Conservation (phyloP, 1,140 invertebrate genomes). For the Psilanteris sp. region DNA sequence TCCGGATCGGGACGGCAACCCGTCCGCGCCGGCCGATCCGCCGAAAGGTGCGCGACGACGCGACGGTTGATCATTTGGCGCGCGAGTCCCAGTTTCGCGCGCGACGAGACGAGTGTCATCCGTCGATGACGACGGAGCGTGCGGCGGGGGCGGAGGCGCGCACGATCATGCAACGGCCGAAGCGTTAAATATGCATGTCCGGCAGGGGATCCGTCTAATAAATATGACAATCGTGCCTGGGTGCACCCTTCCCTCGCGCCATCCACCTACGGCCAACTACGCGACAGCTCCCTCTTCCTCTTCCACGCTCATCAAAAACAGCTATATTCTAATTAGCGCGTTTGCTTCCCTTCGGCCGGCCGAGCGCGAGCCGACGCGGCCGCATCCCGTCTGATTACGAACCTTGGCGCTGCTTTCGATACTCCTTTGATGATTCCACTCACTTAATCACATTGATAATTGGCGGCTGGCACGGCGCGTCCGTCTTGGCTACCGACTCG, state of each 20-base stretch:
- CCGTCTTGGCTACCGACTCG: conserved; percentile 2
- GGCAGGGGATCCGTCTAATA: conserved; percentile 77
- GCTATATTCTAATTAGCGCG: conserved; percentile 79
- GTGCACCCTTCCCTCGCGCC: conserved; percentile 58
- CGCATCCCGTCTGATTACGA: conserved; percentile 8
- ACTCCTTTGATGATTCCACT: conserved; percentile 5
- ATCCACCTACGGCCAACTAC: conserved; percentile 56
- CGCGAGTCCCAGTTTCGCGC: conserved; percentile 26
- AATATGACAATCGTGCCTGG: conserved; percentile 73
- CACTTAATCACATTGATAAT: conserved; percentile 21
- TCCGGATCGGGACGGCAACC: no score
- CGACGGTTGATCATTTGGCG: conserved; percentile 30
- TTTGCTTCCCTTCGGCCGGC: conserved; percentile 41
- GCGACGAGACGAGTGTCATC: conserved; percentile 20
- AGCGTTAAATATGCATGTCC: conserved; percentile 80
- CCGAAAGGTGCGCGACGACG: conserved; percentile 4
- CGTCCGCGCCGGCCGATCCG: no score
- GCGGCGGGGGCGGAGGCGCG: conserved; percentile 13
- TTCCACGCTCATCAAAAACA: conserved; percentile 81
- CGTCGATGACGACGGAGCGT: conserved; percentile 4
- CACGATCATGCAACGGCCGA: conserved; percentile 61
- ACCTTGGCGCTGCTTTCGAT: conserved; percentile 9
- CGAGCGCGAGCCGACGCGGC: no score
- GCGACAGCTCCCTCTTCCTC: conserved; percentile 78
- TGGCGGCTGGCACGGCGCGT: not conserved